Base-by-base conservation (phyloP, 2,888 invertebrate genomes). In the Sinodicranocentrus sp. region DNA sequence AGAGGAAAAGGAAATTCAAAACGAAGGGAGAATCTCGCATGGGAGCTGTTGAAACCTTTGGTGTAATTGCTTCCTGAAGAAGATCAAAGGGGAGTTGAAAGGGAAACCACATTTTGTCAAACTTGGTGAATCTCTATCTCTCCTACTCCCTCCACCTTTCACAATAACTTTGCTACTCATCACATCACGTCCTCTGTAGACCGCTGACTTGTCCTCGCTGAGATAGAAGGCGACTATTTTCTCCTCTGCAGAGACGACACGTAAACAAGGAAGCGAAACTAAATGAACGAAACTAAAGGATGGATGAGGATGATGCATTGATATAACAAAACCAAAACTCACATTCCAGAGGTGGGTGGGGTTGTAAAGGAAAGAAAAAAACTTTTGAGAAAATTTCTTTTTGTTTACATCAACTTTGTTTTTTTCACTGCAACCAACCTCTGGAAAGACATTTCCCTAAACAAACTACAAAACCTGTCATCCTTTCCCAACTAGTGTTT, bases 1-100 rank as follows among this genome's bases (percentile, higher is more conserved):
- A n/a, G n/a, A n/a, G n/a, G n/a, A n/a, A n/a, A n/a, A n/a, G n/a
- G n/a, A n/a, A 10, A 10, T 33, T 33, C 33, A 33, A 33, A 33
- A 33, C 10, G 33, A 33, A 33, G 10, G n/a, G 8, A 77, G 68
- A 65, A 43, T 65, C 57, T 68, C 59, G 39, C 76, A 67, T 54
- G 77, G 77, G 77, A 77, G 68, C 77, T 68, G 68, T 77, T 57
- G n/a, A 48, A 68, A 57, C 77, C 59, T 77, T 77, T 68, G 77
- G 68, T 68, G 77, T 77, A 77, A 77, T 77, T 77, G 77, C 77
- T 77, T 77, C 77, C 77, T 77, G 77, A 76, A 76, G 77, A 76
- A 76, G 77, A 77, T 77, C 77, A 77, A 77, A 77, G 77, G 77
- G 77, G 77, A 77, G 77, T 68, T 33, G 57, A 48, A 77, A 77